Conservation (phyloP, 2,113 vertebrate species). For the Psammodynastes pulverulentus region DNA sequence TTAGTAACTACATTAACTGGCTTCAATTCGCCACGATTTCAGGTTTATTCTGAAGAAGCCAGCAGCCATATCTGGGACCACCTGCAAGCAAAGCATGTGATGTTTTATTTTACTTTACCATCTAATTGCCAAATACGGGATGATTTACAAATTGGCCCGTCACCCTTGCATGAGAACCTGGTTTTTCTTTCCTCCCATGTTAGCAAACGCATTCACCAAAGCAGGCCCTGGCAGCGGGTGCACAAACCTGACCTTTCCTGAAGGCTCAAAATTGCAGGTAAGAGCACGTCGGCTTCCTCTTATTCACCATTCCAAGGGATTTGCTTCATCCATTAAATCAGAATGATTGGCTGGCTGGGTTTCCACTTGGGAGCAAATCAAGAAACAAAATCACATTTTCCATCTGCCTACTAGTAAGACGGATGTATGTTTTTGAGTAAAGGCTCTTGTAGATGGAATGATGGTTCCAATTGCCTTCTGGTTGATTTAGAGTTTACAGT, state of each 20-base stretch:
- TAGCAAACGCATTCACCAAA: background rate
- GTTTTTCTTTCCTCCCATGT: background rate
- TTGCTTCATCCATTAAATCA: background rate
- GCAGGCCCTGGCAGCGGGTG: background rate
- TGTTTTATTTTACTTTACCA: background rate
- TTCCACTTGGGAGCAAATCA: background rate
- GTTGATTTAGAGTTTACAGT: background rate
- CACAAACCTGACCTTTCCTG: background rate
- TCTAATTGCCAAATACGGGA: background rate
- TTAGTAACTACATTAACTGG: background rate
- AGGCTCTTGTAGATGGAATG: background rate
- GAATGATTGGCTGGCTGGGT: background rate
- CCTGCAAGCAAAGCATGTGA: background rate
- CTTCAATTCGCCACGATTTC: background rate
- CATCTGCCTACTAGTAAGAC: background rate
- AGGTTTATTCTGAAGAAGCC: background rate
- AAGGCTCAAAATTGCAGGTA: background rate
- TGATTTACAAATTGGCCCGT: background rate
- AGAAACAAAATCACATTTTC: slow-evolving; percentile 14
- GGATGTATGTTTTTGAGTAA: background rate
- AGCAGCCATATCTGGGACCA: background rate
- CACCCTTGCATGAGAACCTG: background rate
- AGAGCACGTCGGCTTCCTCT: background rate
- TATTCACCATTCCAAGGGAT: background rate
- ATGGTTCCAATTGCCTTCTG: background rate